phyloP scores from a whole-genome alignment of 2,888 invertebrate species.

The Diachrysia chrysitis region DNA sequence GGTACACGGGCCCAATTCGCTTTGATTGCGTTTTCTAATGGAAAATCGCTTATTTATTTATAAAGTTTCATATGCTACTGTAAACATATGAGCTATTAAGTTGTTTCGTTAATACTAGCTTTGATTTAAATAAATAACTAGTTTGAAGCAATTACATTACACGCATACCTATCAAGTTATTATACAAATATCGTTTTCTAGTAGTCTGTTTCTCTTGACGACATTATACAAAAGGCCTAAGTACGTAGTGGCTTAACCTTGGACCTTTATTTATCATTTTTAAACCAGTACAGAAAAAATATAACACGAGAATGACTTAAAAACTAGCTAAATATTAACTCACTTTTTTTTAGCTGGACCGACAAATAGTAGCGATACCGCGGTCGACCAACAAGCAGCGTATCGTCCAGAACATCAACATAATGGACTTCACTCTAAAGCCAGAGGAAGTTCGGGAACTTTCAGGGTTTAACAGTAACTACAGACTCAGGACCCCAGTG shows the following conservation, averaged over 20 bases:
- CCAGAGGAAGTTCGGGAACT: slow-evolving; percentile 85
- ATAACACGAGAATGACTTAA: background rate
- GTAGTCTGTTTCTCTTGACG: too few relatives aligned
- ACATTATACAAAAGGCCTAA: too few relatives aligned
- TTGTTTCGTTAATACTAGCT: background rate
- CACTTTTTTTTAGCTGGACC: slow-evolving; percentile 87
- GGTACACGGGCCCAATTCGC: slow-evolving; percentile 47
- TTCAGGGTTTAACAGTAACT: slow-evolving; percentile 85
- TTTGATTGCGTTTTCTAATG: slow-evolving; percentile 56
- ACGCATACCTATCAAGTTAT: background rate
- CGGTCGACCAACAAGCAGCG: slow-evolving; percentile 89
- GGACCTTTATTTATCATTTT: too few relatives aligned
- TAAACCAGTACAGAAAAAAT: too few relatives aligned
- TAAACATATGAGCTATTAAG: slow-evolving; percentile 23
- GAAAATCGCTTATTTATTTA: slow-evolving; percentile 57
- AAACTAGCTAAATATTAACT: too few relatives aligned
- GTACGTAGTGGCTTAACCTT: too few relatives aligned
- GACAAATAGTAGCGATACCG: slow-evolving; percentile 89
- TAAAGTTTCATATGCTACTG: slow-evolving; percentile 35
- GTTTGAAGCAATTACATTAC: background rate
- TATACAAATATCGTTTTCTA: background rate
- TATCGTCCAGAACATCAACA: slow-evolving; percentile 88
- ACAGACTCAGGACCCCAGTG: slow-evolving; percentile 78
- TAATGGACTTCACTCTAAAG: slow-evolving; percentile 88
- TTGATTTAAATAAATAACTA: background rate